Evolutionary conservation across 1,140 invertebrate species (phyloP).

Genomic region (Calycopis cecrops): DNA sequence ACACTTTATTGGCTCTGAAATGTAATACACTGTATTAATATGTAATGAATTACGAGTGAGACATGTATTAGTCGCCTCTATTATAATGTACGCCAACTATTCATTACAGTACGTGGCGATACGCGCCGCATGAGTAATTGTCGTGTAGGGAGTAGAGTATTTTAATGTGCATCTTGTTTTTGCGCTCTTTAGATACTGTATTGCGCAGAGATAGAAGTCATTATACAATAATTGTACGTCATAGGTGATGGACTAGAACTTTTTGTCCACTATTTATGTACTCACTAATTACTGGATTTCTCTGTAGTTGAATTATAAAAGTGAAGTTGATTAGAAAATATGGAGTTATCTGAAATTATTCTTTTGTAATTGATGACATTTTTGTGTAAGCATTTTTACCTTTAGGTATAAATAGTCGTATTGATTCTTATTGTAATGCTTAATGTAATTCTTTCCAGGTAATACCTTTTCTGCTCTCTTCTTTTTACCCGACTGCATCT

Average conservation of each 20-base stretch:
- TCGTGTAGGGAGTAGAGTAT: background rate
- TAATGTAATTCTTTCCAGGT: too few species aligned
- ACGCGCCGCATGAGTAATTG: conserved; percentile 3
- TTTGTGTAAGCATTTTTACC: too few species aligned
- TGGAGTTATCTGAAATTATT: too few species aligned
- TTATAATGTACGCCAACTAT: background rate
- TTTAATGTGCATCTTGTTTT: background rate
- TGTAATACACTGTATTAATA: background rate
- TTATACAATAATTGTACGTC: background rate
- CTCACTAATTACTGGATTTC: conserved; percentile 5
- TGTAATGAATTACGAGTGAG: background rate
- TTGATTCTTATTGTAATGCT: too few species aligned
- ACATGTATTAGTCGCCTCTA: conserved; percentile 5
- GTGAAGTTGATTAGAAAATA: too few species aligned
- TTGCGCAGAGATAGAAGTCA: background rate
- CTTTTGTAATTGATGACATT: too few species aligned
- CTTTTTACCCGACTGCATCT: too few species aligned
- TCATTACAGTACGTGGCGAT: conserved; percentile 1
- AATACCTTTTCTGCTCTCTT: too few species aligned
- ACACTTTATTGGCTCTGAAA: conserved; percentile 8
- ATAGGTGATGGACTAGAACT: background rate
- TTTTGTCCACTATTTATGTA: conserved; percentile 1
- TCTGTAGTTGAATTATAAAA: background rate
- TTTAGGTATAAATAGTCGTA: too few species aligned
- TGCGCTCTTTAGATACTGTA: background rate